phyloP scores from a whole-genome alignment of 2,113 vertebrate species.

The Speoplatyrhinus poulsoni region DNA sequence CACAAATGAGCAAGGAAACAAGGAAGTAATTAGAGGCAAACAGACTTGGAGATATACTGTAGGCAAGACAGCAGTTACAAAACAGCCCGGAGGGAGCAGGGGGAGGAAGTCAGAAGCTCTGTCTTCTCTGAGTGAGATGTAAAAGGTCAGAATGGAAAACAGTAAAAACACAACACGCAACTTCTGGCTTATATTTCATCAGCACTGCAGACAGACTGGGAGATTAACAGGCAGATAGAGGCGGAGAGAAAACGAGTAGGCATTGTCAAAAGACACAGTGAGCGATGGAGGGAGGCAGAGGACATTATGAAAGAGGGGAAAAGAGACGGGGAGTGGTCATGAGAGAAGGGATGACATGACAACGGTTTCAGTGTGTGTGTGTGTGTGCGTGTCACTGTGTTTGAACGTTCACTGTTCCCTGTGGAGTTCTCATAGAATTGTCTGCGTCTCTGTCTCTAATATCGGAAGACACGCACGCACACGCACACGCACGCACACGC shows the following conservation, averaged over 20 bases:
- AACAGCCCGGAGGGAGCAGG: slow-evolving; percentile 16
- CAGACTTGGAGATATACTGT: slow-evolving; percentile 21
- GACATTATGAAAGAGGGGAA: slow-evolving; percentile 7
- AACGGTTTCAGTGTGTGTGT: not conserved
- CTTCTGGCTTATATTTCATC: slow-evolving; percentile 52
- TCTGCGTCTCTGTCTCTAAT: too few species aligned
- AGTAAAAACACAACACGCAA: slow-evolving; percentile 20
- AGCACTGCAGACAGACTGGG: slow-evolving; percentile 20
- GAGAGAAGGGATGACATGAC: not conserved
- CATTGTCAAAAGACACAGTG: not conserved
- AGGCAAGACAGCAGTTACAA: slow-evolving; percentile 13
- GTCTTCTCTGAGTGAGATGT: slow-evolving; percentile 47
- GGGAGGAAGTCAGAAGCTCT: slow-evolving; percentile 35
- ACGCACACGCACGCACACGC: slow-evolving; percentile 8
- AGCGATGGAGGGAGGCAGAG: slow-evolving; percentile 3
- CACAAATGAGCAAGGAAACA: slow-evolving; percentile 52
- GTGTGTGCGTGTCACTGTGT: not conserved
- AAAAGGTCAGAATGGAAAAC: slow-evolving; percentile 47
- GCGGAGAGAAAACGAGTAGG: not conserved
- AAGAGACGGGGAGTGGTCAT: slow-evolving; percentile 29
- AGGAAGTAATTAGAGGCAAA: slow-evolving; percentile 8
- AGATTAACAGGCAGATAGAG: slow-evolving; percentile 11
- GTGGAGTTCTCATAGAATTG: too few species aligned
- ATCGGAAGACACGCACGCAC: not conserved
- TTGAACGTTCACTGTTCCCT: too few species aligned